A percentile compares a stretch with the other conserved stretches of the same genome.
These are phyloP conservation scores for Peromyscus maniculatus DNA, from an alignment of 2,113 vertebrate species.

Conservation along the genomic window DNA sequence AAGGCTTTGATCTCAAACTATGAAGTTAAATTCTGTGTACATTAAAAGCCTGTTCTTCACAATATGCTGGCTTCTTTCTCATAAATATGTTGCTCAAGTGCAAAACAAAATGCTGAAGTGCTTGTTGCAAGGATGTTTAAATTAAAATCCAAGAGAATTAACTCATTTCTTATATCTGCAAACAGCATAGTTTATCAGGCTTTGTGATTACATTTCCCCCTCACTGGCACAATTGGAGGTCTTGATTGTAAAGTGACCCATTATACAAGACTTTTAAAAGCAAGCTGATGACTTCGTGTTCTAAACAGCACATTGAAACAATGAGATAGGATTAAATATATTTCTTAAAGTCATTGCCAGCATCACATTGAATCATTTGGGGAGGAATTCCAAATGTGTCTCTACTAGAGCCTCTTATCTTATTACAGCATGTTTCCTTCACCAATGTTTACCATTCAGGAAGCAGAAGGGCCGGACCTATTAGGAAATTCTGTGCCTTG, in stretches of 20 bases:
- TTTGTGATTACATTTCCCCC: background rate
- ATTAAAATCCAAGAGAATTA: background rate
- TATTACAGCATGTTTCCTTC: constrained; percentile 81
- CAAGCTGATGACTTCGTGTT: constrained; percentile 6
- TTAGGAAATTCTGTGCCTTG: constrained; percentile 81
- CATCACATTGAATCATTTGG: constrained; percentile 31
- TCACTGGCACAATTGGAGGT: background rate
- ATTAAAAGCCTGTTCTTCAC: background rate
- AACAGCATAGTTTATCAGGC: background rate
- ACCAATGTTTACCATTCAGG: constrained; percentile 71
- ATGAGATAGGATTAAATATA: constrained; percentile 20
- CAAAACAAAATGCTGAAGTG: background rate
- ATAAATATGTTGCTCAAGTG: background rate
- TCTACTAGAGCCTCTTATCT: constrained; percentile 61
- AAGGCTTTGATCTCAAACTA: constrained; percentile 19
- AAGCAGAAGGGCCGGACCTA: constrained; percentile 79
- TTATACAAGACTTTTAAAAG: constrained; percentile 49
- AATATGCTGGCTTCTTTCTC: background rate
- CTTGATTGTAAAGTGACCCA: background rate
- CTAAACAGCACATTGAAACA: constrained; percentile 15
- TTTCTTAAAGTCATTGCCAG: constrained; percentile 10
- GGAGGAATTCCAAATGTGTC: constrained; percentile 45
- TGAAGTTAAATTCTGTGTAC: background rate
- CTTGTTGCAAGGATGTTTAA: background rate
- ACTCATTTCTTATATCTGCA: background rate